phyloP scores from a whole-genome alignment of 1,140 invertebrate genomes.

The Matsumurasca onukii region DNA sequence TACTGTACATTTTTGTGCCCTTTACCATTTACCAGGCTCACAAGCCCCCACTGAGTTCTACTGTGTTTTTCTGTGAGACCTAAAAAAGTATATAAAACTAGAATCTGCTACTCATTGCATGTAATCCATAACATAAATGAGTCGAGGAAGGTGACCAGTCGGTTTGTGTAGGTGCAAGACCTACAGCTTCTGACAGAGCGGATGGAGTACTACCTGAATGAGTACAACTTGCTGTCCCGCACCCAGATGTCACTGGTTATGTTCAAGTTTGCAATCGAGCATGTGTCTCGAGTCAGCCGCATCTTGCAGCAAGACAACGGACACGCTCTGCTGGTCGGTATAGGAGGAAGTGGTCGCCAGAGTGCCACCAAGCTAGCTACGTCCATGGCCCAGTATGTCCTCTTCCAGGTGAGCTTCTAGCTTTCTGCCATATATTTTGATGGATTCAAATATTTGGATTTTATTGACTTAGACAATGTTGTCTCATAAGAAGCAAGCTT shows the following conservation, averaged over 20 bases:
- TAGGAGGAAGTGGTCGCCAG: constrained; percentile 86
- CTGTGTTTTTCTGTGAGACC: no score
- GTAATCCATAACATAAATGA: no score
- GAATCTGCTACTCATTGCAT: no score
- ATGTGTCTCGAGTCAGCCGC: constrained; percentile 79
- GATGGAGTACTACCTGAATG: constrained; percentile 85
- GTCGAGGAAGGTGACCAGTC: no score
- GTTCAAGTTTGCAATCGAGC: constrained; percentile 90
- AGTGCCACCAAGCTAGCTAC: constrained; percentile 82
- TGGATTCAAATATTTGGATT: no score
- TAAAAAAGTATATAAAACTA: no score
- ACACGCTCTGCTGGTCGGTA: constrained; percentile 77
- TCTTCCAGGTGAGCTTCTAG: constrained; percentile 60
- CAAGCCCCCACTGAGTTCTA: no score
- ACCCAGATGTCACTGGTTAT: constrained; percentile 81
- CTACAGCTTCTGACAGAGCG: constrained; percentile 67
- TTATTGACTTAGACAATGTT: no score
- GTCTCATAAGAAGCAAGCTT: no score
- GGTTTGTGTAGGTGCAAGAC: constrained; percentile 61
- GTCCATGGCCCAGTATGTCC: constrained; percentile 66
- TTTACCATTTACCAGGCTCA: no score
- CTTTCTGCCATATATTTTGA: no score
- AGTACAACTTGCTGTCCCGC: constrained; percentile 80
- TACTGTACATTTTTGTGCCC: no score
- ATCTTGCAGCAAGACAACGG: constrained; percentile 80